Base-by-base conservation (phyloP, 2,888 invertebrate species). In the Formica aserva region DNA sequence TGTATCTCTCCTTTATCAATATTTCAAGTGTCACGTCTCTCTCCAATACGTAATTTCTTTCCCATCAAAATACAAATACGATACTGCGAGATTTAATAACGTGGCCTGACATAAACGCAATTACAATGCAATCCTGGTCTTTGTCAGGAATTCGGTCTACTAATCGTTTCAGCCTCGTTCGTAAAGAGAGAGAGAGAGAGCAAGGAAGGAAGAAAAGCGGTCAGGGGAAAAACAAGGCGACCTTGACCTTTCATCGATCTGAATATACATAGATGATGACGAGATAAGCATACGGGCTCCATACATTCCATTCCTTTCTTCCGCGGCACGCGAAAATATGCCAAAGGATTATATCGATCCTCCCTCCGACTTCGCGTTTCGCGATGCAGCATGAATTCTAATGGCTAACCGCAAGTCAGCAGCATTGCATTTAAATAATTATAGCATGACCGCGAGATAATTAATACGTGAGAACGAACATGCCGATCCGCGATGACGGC, bases 211-310 rank as follows among this genome's bases (percentile, higher is more conserved):
- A 22, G 55, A n/a, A n/a, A 41, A n/a, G 6, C 18, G 15, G 32
- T 4, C 32, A 1, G 45, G 22, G 18, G 65, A 32, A 65, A 66
- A 82, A 77, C 65, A 77, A 65, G 35, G 13, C 77, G 77, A 6
- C 82, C 82, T 77, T 82, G 82, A 77, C 82, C 66, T 66, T 82
- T 74, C 15, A 82, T 84, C 74, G 83, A 83, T 84, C 63, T 29
- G 3, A 29, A 9, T 29, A 38, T 74, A 74, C 66, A 26, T 82
- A 66, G 74, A 84, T 72, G 71, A 82, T 45, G 35, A 74, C 32
- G 55, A 57, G 83, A 84, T 74, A 82, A 83, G 45, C 71, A 52
- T 52, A 52, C 48, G 41, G 15, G 13, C 32, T 63, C 26, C 52
- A 63, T 45, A 45, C 35, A 71, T 82, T 83, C 60, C 78, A 41